phyloP scores from a whole-genome alignment of 1,140 invertebrate genomes.

The Potamilus streckersoni region DNA sequence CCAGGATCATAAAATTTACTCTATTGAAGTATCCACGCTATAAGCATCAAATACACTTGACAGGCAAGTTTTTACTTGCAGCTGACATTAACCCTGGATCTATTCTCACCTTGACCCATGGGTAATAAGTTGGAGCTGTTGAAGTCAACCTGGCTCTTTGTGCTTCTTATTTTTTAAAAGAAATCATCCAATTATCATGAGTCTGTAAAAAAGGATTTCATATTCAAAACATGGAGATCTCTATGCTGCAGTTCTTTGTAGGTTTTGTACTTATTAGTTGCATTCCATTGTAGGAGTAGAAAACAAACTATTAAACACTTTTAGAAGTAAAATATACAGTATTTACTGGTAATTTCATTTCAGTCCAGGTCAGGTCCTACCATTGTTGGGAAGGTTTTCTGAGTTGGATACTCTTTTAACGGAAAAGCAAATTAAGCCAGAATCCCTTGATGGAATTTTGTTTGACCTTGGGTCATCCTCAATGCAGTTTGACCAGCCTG shows the following conservation, averaged over 20 bases:
- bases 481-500: constrained; percentile 88
- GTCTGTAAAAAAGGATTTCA: neutral
- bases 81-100: too few relatives aligned
- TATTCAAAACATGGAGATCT: neutral
- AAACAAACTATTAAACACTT: neutral
- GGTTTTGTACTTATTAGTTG: neutral
- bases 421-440: constrained; percentile 72
- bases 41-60: too few relatives aligned
- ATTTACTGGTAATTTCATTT: neutral
- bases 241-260: neutral
- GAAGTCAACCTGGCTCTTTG: too few relatives aligned
- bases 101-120: too few relatives aligned
- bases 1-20: too few relatives aligned
- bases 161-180: too few relatives aligned
- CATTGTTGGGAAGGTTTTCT: constrained; percentile 88
- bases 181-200: too few relatives aligned
- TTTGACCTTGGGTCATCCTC: constrained; percentile 97
- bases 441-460: constrained; percentile 85
- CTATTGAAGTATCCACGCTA: too few relatives aligned
- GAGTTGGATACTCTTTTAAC: constrained; percentile 81
- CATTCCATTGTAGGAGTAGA: neutral
- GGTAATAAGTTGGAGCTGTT: too few relatives aligned
- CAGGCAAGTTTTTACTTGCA: too few relatives aligned
- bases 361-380: constrained; percentile 73
- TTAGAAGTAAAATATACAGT: neutral